Conservation (phyloP, 2,113 vertebrate species). For the Macaca mulatta region DNA sequence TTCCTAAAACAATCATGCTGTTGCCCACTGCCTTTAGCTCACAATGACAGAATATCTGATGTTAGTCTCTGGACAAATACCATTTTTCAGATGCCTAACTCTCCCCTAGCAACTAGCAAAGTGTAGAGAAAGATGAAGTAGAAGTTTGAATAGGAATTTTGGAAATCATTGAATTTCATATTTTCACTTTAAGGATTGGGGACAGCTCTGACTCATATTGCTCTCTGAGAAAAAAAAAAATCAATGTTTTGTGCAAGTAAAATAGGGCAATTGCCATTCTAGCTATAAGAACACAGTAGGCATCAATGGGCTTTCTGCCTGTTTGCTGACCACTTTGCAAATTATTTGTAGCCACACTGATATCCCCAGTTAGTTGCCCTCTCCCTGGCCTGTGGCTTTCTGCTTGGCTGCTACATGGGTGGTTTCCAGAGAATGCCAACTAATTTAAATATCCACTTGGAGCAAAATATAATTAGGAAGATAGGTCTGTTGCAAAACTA, state of each 20-base stretch:
- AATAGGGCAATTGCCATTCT: conserved; percentile 18
- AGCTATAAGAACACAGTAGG: neutral
- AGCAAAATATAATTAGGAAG: conserved; percentile 54
- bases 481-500: conserved; percentile 42
- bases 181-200: conserved; percentile 19
- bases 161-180: neutral
- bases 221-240: neutral
- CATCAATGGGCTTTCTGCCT: neutral
- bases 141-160: neutral
- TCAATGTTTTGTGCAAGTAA: conserved; percentile 38
- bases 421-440: neutral
- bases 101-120: neutral
- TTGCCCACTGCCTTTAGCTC: neutral
- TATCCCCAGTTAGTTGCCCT: neutral
- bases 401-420: neutral
- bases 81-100: neutral
- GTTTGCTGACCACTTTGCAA: conserved; percentile 46
- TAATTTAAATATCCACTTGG: conserved; percentile 43
- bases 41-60: neutral
- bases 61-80: neutral
- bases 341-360: neutral
- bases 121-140: neutral
- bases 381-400: conserved; percentile 1
- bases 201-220: neutral
- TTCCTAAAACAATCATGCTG: neutral